These are phyloP conservation scores for Eumerus sabulonum DNA, from an alignment of 2,888 invertebrate species.

Conservation along the genomic window DNA sequence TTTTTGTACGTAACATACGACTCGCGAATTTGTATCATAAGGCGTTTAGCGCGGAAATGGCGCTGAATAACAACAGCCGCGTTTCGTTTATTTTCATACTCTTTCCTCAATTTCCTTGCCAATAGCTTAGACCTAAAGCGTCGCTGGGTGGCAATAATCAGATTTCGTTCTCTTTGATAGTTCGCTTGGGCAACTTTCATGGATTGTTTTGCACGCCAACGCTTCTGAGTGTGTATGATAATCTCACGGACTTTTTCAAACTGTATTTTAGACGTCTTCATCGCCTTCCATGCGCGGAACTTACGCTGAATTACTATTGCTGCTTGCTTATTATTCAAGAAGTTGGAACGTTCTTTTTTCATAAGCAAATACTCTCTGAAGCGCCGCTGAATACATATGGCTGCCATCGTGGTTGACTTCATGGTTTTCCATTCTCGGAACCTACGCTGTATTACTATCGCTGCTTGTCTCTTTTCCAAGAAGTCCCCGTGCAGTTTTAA, in stretches of 20 bases:
- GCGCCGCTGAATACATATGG: conserved; percentile 76
- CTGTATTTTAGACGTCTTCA: conserved; percentile 69
- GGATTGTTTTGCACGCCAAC: conserved; percentile 76
- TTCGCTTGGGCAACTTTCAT: conserved; percentile 50
- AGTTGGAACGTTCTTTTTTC: conserved; percentile 63
- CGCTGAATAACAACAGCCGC: conserved; percentile 64
- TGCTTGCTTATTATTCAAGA: conserved; percentile 46
- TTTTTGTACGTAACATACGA: conserved; percentile 69
- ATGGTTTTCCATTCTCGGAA: conserved; percentile 73
- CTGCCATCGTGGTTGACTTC: conserved; percentile 72
- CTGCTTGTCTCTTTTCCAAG: too few species aligned
- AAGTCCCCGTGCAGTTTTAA: too few species aligned
- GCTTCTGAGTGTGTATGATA: conserved; percentile 77
- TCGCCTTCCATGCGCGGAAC: conserved; percentile 71
- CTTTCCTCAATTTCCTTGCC: conserved; percentile 69
- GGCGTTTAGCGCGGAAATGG: conserved; percentile 73
- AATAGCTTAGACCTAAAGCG: conserved; percentile 61
- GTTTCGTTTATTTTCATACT: too few species aligned
- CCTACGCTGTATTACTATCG: conserved; percentile 73
- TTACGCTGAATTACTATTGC: conserved; percentile 69
- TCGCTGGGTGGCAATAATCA: conserved; percentile 76
- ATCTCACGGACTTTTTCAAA: conserved; percentile 70
- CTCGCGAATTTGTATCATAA: conserved; percentile 69
- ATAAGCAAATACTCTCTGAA: conserved; percentile 73
- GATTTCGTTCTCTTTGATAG: conserved; percentile 70